Evolutionary conservation across 2,113 vertebrate species (phyloP).

Genomic region (Condylura cristata): DNA sequence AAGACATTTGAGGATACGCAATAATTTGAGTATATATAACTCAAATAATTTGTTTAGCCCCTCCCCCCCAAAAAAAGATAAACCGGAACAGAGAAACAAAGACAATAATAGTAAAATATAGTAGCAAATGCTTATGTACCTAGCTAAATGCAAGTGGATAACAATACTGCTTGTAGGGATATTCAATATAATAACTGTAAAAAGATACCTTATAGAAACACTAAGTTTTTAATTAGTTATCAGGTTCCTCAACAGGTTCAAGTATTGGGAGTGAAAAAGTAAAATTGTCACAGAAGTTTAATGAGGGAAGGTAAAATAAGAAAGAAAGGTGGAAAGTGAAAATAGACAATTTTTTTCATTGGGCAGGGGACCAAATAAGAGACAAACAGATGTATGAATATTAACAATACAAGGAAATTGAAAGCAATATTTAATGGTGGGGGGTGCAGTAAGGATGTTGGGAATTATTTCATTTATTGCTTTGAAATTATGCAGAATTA

Average conservation of each 20-base stretch:
- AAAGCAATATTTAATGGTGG: neutral
- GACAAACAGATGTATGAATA: neutral
- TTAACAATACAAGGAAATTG: neutral
- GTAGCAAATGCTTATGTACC: neutral
- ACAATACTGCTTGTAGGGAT: neutral
- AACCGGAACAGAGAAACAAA: neutral
- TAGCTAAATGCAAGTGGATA: neutral
- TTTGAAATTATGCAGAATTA: neutral
- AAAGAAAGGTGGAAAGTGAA: neutral
- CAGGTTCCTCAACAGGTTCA: neutral
- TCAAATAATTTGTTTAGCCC: neutral
- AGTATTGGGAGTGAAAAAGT: neutral
- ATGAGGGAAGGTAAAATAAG: neutral
- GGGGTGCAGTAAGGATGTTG: neutral
- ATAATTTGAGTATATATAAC: neutral
- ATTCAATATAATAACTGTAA: neutral
- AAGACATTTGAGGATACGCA: neutral
- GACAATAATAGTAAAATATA: neutral
- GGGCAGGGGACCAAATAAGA: neutral
- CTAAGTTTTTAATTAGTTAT: neutral
- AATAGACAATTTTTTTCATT: neutral
- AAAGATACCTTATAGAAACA: neutral
- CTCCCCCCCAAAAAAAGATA: neutral
- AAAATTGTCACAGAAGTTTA: neutral
- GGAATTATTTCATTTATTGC: neutral